Evolutionary conservation across 1,140 invertebrate genomes (phyloP), one percentile per base, ranked within the genome.

Genomic region (Penaeus indicus): DNA sequence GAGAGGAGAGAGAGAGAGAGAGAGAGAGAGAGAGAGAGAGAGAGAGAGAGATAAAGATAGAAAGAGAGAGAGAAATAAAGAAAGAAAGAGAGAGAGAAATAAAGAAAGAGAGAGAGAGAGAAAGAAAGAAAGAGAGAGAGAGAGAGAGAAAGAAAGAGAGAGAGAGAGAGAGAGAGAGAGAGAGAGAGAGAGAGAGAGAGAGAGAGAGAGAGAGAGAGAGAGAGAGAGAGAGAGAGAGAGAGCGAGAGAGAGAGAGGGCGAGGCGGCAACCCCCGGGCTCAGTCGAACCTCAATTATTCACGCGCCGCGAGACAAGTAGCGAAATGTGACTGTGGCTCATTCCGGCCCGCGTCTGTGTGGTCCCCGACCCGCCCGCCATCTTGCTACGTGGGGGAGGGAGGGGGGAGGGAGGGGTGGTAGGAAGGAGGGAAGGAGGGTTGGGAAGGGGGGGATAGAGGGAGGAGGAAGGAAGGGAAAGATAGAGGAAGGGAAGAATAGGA

Each of bases 151-250:
- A 62, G 82, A n/a, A 18, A 38, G 82, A 47, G 64, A 32, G 60
- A 47, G 82, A 47, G 82, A 32, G 42, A 62, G 22, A n/a, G 62
- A 62, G 54, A 64, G 62, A 32, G 60, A 47, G 64, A 61, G 82
- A 80, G 78, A 54, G 54, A 54, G 54, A 54, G 54, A 54, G 54
- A 54, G 54, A 54, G 54, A 54, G 54, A 54, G 54, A 54, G 54
- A 54, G 54, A 54, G 54, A 54, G 54, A 54, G 54, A 54, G 54
- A 54, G 54, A 11, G 54, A 54, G 54, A 54, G 54, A 54, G 54
- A 11, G 54, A 54, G 54, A 11, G 54, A 54, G 54, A 11, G 54
- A 54, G 54, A 54, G 54, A 54, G 54, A 11, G 54, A 54, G 54
- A 11, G 54, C 8, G 54, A 11, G 54, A 54, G 54, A 5, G 54